Base-by-base conservation (phyloP, 2,113 vertebrate species). In the Gobiocypris rarus region DNA sequence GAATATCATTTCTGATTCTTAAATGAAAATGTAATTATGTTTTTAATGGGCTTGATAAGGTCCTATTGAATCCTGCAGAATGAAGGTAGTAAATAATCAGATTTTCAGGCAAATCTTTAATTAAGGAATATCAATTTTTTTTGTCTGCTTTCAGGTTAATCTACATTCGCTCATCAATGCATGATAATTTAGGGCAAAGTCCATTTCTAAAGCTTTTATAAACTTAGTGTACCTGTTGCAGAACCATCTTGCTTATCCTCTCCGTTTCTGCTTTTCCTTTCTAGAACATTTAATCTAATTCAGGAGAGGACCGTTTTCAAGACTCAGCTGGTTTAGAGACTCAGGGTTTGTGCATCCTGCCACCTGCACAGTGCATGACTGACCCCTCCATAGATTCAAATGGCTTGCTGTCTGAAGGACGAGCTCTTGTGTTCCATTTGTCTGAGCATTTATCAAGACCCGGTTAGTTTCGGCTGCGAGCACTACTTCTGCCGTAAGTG, bases 391-490 rank as follows among this genome's bases (percentile, higher is more conserved):
- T 73, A 45, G 88, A 86, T 90, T 89, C 93, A 93, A 94, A 97
- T 98, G 97, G 96, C 97, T 71, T 98, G 97, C 93, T 97, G 96
- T 96, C 95, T 99, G 92, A 97, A 98, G 94, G 98, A 99, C 83
- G 98, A 99, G 95, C 95, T 99, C 89, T 94, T 99, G 52, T 99
- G 98, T 95, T 97, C 98, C 90, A 99, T 99, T 93, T 99, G 98
- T 90, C 95, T 99, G 93, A 98, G 97, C 92, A 97, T 99, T 90
- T 99, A 98, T 92, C 97, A 98, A 93, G 98, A 99, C 88, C 98
- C 97, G 0, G 98, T 99, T 88, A 98, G 97, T 89, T 96, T 98
- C 6, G 97, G 98, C 89, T 99, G 98, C 1, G 97, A 99, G 93
- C 98, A 99, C 92, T 97, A 98, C 92, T 99, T 99, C 94, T 99